Evolutionary conservation across 2,797 vertebrate genomes (phyloP).

Genomic region (Neopelma chrysocephalum): DNA sequence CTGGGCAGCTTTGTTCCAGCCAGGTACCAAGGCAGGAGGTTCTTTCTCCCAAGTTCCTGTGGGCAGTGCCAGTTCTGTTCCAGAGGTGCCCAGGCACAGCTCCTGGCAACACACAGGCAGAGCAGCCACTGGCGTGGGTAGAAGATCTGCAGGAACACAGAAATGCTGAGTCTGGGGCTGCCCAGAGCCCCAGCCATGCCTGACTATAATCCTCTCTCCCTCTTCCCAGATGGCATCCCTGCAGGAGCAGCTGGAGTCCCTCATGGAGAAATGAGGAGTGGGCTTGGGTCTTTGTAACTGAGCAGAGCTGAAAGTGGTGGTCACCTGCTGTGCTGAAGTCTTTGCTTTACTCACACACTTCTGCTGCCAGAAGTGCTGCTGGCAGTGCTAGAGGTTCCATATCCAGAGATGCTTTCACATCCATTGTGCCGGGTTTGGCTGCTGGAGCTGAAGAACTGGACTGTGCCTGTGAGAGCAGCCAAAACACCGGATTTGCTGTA

Average conservation of each 20-base stretch:
- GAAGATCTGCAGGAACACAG: background rate
- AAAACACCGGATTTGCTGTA: background rate
- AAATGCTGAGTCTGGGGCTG: background rate
- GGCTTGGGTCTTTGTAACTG: background rate
- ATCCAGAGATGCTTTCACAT: background rate
- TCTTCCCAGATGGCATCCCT: constrained; percentile 72
- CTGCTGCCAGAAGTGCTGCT: background rate
- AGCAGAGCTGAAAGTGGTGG: background rate
- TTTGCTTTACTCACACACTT: background rate
- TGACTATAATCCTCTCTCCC: background rate
- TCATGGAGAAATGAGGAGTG: constrained; percentile 77
- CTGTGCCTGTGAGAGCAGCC: background rate
- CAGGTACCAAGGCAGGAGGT: background rate
- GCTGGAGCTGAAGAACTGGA: background rate
- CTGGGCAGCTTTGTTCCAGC: background rate
- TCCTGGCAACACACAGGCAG: rapidly evolving
- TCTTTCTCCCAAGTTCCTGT: background rate
- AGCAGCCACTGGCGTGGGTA: background rate
- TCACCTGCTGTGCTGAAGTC: background rate
- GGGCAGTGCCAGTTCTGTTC: background rate
- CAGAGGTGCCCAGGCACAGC: background rate
- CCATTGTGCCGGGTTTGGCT: background rate
- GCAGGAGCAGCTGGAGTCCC: constrained; percentile 79
- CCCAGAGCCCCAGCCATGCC: background rate
- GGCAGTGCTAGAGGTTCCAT: background rate